Evolutionary conservation across 2,797 vertebrate species (phyloP).

Genomic region (Anomalospiza imberbis): DNA sequence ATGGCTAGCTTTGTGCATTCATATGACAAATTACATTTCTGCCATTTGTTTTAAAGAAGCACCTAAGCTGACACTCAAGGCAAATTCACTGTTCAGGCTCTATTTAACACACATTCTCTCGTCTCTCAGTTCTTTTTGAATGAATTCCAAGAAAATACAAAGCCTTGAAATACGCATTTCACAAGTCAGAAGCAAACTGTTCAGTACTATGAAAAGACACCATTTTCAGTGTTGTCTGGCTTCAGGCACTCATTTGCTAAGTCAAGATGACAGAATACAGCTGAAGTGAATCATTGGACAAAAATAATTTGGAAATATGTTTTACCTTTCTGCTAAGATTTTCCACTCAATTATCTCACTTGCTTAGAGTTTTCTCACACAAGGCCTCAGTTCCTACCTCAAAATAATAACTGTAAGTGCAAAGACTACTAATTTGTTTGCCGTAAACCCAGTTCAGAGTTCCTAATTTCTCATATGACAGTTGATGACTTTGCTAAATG

Average conservation of each 20-base stretch:
- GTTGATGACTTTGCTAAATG: slow-evolving; percentile 1
- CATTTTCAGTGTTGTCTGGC: background rate
- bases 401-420: background rate
- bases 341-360: background rate
- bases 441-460: background rate
- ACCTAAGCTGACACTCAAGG: background rate
- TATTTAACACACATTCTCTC: background rate
- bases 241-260: background rate
- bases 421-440: background rate
- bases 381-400: background rate
- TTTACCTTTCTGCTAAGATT: background rate
- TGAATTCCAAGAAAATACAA: background rate
- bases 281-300: background rate
- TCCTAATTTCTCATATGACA: background rate
- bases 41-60: background rate
- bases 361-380: background rate
- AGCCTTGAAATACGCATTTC: background rate
- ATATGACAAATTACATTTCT: background rate
- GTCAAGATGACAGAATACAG: background rate
- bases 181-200: background rate
- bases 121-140: background rate
- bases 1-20: background rate
- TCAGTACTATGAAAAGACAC: background rate
- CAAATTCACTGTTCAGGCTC: background rate
- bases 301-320: background rate